Evolutionary conservation across 2,888 invertebrate genomes (phyloP), one percentile per base, ranked within the genome.

Genomic region (Mactromeris polynyma): DNA sequence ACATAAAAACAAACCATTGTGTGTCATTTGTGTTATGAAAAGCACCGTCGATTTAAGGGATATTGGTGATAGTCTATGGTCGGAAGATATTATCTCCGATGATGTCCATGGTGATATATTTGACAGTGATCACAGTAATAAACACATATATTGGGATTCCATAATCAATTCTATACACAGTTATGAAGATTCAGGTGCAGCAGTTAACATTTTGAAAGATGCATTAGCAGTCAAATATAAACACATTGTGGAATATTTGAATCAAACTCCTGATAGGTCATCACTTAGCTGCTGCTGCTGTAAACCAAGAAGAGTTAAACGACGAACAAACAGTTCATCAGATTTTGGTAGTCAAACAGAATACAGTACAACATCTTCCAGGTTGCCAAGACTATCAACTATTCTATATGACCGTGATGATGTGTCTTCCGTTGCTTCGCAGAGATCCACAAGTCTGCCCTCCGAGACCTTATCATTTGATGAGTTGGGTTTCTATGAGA

Each of bases 11-110:
- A 81, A 42, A 40, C 77, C 64, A 36, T 54, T 79, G 19, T 90
- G 90, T 83, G 69, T 85, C 1, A 83, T 79, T 31, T 87, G 90
- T 69, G 54, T 87, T 21, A 85, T 90, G 83, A 82, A 69, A 42
- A 46, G 46, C n/a, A 80, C 80, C 42, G 87, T 87, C 17, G 85
- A 87, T 81, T 77, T 90, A 46, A 90, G 85, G 64, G 90, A 87
- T 58, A 87, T 90, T 36, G 82, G 46, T 6, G 90, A 89, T 26
- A 58, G 11, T 26, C 33, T 89, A 4, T 87, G 84, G 86, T 26
- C 36, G 54, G 78, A 81, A 46, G 64, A 85, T 0, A 81, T 87
- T 0, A 69, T 86, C 14, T 80, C 85, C 38, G 83, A 79, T 33
- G 83, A 85, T n/a, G 17, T 89, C 3, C 86, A 85, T 54, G 89